Conservation (phyloP, 2,888 invertebrate genomes). For the Linnaemya vulpina region DNA sequence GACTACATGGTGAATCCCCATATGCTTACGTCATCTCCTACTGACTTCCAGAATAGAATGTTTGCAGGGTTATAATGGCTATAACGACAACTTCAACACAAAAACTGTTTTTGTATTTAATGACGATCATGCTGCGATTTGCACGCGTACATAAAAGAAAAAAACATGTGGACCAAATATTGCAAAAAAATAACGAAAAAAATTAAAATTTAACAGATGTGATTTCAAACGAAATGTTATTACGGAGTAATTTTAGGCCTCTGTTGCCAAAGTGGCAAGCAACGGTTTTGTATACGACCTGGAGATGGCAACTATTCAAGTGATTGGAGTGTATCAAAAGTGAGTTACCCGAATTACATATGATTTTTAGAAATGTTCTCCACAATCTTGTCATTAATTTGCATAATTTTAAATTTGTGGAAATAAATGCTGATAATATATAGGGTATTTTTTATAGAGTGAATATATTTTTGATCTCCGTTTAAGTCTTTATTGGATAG, state of each 20-base stretch:
- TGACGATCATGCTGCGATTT: conserved; percentile 42
- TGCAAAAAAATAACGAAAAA: not conserved
- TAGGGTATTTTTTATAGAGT: too few relatives aligned
- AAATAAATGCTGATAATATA: too few relatives aligned
- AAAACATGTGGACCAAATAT: conserved; percentile 59
- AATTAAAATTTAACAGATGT: conserved; percentile 49
- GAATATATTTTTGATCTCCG: too few relatives aligned
- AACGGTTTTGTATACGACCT: not conserved
- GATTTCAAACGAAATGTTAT: conserved; percentile 14
- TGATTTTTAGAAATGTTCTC: too few relatives aligned
- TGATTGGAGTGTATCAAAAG: not conserved
- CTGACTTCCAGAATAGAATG: not conserved
- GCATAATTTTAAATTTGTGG: too few relatives aligned
- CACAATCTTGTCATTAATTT: too few relatives aligned
- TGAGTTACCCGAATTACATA: not conserved
- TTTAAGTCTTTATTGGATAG: too few relatives aligned
- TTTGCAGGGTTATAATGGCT: not conserved
- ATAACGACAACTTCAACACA: conserved; percentile 1
- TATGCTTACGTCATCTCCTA: too few relatives aligned
- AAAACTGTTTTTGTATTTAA: conserved; percentile 12
- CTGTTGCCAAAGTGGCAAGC: not conserved
- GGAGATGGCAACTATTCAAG: not conserved
- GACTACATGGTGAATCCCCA: too few relatives aligned
- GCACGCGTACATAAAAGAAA: conserved; percentile 67
- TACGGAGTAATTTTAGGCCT: not conserved